Base-by-base conservation (phyloP, 2,888 invertebrate species). In the Lasioglossum lativentre region DNA sequence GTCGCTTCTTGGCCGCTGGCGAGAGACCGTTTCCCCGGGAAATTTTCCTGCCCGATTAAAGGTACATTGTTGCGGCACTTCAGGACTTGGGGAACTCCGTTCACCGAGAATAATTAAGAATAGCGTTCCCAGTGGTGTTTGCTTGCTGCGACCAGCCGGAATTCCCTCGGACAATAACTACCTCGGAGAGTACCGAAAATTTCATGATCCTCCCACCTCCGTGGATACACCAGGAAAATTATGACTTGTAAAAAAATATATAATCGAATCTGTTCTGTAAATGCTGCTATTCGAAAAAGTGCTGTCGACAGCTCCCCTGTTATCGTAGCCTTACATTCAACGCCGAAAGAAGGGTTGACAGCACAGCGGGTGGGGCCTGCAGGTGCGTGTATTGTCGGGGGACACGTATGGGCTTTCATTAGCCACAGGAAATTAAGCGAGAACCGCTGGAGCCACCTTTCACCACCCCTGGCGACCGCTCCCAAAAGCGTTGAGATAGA, bases 361-460 rank as follows among this genome's bases (percentile, higher is more conserved):
- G 40, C 19, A 34, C n/a, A 30, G 47, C 38, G n/a, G 66, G 34
- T 73, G 40, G 78, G 68, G 40, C 47, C 19, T 75, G 86, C 76
- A 80, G 82, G 82, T 86, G 86, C 88, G 84, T 86, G 80, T 88
- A 83, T 86, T 75, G 85, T 38, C 75, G 71, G 80, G 85, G 82
- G 80, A 80, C 83, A 81, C 75, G 91, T 91, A 91, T 86, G 90
- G 88, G 87, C 93, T 94, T 94, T 94, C 94, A 94, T 94, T 94
- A 94, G 94, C 93, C 94, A 87, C 94, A 94, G 94, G 94, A 94
- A 94, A 94, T 94, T 93, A 94, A 94, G 91, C 91, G 92, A 92
- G 91, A 87, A 90, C 92, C 92, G 89, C 90, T 77, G 75, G 70
- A 72, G 85, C 76, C 86, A 73, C 75, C 75, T 81, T 80, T 71